phyloP scores from a whole-genome alignment of 23 tunicate species.

The Diplosoma virens region DNA sequence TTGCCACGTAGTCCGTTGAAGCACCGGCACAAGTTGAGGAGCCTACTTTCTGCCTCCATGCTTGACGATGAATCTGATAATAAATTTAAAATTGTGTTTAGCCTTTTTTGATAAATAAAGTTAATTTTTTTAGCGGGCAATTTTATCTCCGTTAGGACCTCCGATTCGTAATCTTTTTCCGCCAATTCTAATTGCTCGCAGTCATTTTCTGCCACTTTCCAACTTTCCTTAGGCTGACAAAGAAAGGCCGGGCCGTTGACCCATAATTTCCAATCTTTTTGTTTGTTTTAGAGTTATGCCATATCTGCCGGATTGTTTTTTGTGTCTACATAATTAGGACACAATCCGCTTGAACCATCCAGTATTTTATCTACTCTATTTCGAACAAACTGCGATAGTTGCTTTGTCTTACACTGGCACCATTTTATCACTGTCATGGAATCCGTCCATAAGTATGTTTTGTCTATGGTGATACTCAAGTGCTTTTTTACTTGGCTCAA shows the following conservation, averaged over 20 bases:
- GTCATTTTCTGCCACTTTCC: not conserved
- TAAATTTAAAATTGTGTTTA: too few species aligned
- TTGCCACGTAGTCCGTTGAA: not conserved
- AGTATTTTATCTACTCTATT: constrained; percentile 1
- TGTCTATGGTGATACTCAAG: not conserved
- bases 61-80: not conserved
- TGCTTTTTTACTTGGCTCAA: not conserved
- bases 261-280: not conserved
- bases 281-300: not conserved
- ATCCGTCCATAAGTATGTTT: not conserved
- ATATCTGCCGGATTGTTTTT: constrained; percentile 4
- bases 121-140: too few species aligned
- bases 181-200: not conserved
- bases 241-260: not conserved
- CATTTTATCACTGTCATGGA: constrained; percentile 12
- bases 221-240: not conserved
- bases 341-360: not conserved
- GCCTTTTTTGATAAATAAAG: too few species aligned
- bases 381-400: constrained; percentile 8
- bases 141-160: too few species aligned
- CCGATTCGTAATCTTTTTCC: too few species aligned
- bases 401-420: constrained; percentile 4
- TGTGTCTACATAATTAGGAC: not conserved
- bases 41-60: not conserved
- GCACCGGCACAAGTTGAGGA: not conserved